Base-by-base conservation (phyloP, 2,797 vertebrate genomes). In the Astyanax mexicanus region DNA sequence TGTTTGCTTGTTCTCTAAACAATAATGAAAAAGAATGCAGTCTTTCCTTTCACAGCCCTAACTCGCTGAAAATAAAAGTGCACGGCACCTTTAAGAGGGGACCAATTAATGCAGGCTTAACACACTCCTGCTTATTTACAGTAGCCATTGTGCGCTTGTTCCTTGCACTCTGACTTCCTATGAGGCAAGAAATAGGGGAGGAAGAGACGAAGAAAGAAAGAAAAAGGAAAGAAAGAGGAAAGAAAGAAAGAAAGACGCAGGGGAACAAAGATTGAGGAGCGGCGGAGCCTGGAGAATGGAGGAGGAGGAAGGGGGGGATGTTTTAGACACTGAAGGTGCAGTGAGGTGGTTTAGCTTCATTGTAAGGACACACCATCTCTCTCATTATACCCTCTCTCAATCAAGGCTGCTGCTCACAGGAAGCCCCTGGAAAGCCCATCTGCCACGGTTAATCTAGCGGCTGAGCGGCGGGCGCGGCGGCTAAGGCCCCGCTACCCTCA, bases 41-140 rank as follows among this genome's bases (percentile, higher is more conserved):
- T 84, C 81, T 85, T 84, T 88, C 86, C 82, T 88, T 90, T 88
- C 87, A 89, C 75, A 21, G 84, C 78, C 78, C 81, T 12, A 80
- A 62, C 82, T 82, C 86, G 83, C 88, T 86, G 23, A 95, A 80
- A n/a, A n/a, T n/a, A n/a, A n/a, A 95, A 95, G 95, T 93, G 93
- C 92, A 93, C 93, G 94, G 92, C 91, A 95, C 93, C 95, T 77
- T 95, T 94, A 96, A 96, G 94, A 95, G 94, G 93, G 92, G 93
- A 93, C 96, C 96, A 99, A 98, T 99, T 99, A 99, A 95, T 93
- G 94, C 93, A 96, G 96, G 96, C 98, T 98, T 99, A 98, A 96
- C 96, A 96, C 97, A 98, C 98, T 97, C 96, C 95, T 95, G 96
- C 93, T 96, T 98, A 97, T 99, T 98, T 98, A 99, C 96, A 97